Base-by-base conservation (phyloP, 2,888 invertebrate genomes). In the Catonia carolina region DNA sequence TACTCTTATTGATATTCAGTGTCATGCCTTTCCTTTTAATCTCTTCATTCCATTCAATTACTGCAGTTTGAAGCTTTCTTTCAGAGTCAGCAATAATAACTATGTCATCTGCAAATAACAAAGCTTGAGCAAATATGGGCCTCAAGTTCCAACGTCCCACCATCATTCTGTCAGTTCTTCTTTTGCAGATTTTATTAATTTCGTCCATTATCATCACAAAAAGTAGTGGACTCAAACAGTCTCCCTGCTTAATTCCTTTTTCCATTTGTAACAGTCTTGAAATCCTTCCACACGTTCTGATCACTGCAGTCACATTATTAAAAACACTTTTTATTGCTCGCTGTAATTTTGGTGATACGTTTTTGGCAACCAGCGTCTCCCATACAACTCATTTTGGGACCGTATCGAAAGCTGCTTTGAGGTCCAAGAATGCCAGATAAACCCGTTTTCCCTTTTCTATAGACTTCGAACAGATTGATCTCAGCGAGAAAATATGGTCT, bases 41-140 rank as follows among this genome's bases (percentile, higher is more conserved):
- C 23, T 53, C 41, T 12, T 36, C 14, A 17, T 53, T 36, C 53
- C 39, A 39, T 22, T 47, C 41, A 7, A 41, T 23, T n/a, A 41
- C 23, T 22, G 41, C 41, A 6, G 27, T n/a, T 41, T 53, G 53
- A 5, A 53, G 53, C n/a, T 23, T 27, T 14, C 3, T 6, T 42
- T 41, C 42, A 5, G 48, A 23, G 20, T 53, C 53, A 7, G 41
- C 41, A 12, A 53, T 42, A 12, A 41, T 23, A 7, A 53, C 53
- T n/a, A 53, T 41, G 15, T 53, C 53, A 27, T 53, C 53, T 22
- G 27, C 23, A 27, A 41, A 53, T n/a, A 37, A 17, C 20, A 52
- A 10, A 22, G 52, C 39, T 22, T 52, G 52, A 4, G 39, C 52
- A 39, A 52, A 5, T 7, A 41, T 27, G 14, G 37, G 15, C 33